Conservation (phyloP, 2,888 invertebrate species). For the Xestia c-nigrum region DNA sequence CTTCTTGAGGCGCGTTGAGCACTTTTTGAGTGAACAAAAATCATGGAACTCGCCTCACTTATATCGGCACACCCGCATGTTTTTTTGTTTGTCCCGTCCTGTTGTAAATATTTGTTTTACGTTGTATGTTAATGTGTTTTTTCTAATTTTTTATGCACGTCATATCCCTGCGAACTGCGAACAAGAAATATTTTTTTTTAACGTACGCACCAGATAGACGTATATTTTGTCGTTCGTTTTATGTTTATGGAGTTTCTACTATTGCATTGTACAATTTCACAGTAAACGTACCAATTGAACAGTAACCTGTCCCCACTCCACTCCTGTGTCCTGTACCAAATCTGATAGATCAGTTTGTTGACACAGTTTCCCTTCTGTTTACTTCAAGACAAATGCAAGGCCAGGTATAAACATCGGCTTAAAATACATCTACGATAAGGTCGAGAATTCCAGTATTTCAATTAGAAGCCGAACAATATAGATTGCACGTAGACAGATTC, state of each 20-base stretch:
- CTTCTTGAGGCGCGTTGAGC: too few relatives aligned
- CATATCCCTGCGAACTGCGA: too few relatives aligned
- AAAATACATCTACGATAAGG: background rate
- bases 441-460: constrained; percentile 32
- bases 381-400: background rate
- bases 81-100: too few relatives aligned
- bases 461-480: constrained; percentile 42
- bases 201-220: too few relatives aligned
- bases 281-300: background rate
- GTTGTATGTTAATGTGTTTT: too few relatives aligned
- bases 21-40: too few relatives aligned
- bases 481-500: constrained; percentile 23
- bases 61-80: too few relatives aligned
- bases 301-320: background rate
- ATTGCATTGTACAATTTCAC: background rate
- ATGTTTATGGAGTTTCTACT: background rate
- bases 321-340: background rate
- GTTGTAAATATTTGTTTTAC: too few relatives aligned
- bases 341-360: constrained; percentile 3
- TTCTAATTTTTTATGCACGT: too few relatives aligned
- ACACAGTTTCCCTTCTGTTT: constrained; percentile 10
- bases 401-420: background rate
- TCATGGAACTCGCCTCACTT: too few relatives aligned
- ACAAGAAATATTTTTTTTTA: too few relatives aligned
- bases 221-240: background rate